These are phyloP conservation scores for Hyalella azteca DNA, from an alignment of 2,888 invertebrate genomes.

Conservation along the genomic window DNA sequence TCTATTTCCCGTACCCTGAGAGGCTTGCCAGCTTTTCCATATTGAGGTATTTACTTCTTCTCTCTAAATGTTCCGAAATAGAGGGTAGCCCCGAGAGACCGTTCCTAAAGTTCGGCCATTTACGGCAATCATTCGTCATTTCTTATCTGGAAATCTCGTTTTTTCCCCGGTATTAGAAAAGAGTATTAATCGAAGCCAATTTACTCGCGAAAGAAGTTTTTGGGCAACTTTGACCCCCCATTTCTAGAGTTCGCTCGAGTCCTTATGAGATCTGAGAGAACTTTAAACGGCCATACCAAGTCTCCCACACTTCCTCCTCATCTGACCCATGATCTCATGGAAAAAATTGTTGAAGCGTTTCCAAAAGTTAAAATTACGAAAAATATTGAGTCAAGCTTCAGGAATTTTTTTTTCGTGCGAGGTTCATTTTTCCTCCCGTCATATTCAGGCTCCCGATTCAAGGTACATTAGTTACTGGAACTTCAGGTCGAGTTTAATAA, in stretches of 20 bases:
- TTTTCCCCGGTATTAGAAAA: conserved; percentile 7
- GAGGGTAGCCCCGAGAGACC: no score
- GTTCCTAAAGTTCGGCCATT: conserved; percentile 18
- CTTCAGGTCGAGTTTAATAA: background rate
- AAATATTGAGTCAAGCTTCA: background rate
- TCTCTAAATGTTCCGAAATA: no score
- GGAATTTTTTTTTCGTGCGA: background rate
- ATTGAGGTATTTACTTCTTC: no score
- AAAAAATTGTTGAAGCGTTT: conserved; percentile 7
- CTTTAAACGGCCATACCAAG: conserved; percentile 16
- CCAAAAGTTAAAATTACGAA: conserved; percentile 34
- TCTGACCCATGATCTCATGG: background rate
- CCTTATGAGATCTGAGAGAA: conserved; percentile 1
- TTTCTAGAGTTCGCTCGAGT: conserved; percentile 18
- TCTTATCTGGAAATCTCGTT: background rate
- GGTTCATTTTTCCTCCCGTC: no score
- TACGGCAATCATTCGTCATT: conserved; percentile 30
- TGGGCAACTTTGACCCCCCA: conserved; percentile 13
- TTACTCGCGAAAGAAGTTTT: conserved; percentile 27
- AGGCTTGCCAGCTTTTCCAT: no score
- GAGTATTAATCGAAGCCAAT: conserved; percentile 36
- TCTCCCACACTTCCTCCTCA: background rate
- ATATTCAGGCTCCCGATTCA: background rate
- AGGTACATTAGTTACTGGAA: background rate
- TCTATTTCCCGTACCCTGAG: no score